phyloP scores from a whole-genome alignment of 2,888 invertebrate species.

The Tubiluchus corallicola region DNA sequence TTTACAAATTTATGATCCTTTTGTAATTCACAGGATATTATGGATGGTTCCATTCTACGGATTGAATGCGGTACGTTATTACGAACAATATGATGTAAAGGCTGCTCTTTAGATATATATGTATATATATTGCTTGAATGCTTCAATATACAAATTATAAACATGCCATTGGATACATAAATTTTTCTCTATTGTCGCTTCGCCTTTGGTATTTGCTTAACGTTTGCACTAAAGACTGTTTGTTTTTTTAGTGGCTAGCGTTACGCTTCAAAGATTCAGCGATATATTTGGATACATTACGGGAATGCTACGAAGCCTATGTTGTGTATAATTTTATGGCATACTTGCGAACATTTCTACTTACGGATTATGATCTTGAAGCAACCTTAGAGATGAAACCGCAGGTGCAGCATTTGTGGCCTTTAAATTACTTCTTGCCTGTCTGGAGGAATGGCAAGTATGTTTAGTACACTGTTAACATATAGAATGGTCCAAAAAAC shows the following conservation, averaged over 20 bases:
- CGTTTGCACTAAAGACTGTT: constrained; percentile 1
- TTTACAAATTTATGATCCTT: too few species aligned
- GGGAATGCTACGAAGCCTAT: constrained; percentile 94
- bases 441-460: constrained; percentile 82
- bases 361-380: constrained; percentile 65
- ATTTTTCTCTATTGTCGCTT: background rate
- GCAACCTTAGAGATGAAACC: constrained; percentile 41
- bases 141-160: background rate
- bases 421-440: constrained; percentile 61
- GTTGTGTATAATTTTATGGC: constrained; percentile 96
- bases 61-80: constrained; percentile 76
- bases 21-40: constrained; percentile 46
- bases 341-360: constrained; percentile 71
- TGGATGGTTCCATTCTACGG: constrained; percentile 99
- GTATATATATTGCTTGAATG: too few species aligned
- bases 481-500: too few species aligned
- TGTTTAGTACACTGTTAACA: too few species aligned
- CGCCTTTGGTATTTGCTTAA: background rate
- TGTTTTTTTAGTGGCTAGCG: constrained; percentile 52
- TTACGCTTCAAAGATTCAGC: constrained; percentile 65
- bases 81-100: too few species aligned
- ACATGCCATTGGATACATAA: background rate
- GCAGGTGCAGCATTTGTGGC: constrained; percentile 72
- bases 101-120: too few species aligned
- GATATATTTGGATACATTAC: constrained; percentile 73